Conservation (phyloP, 2,888 invertebrate species). For the Griposia aprilina region DNA sequence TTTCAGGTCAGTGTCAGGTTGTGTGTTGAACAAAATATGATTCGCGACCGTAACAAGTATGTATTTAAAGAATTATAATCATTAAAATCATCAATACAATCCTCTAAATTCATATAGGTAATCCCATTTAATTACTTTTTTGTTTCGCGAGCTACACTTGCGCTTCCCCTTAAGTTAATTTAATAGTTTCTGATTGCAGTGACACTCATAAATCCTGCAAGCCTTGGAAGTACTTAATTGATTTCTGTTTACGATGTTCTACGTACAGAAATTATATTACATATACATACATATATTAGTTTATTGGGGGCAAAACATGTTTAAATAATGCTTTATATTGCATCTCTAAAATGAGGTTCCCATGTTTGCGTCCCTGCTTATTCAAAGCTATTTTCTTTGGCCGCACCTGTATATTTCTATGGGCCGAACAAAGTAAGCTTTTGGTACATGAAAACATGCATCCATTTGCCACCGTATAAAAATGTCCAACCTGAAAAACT, state of each 20-base stretch:
- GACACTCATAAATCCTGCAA: neutral
- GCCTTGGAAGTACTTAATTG: too few relatives aligned
- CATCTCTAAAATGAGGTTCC: neutral
- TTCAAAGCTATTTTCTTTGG: neutral
- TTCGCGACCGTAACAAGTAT: too few relatives aligned
- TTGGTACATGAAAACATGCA: neutral
- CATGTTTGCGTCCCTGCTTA: neutral
- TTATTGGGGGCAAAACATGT: neutral
- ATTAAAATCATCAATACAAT: too few relatives aligned
- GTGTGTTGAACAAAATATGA: too few relatives aligned
- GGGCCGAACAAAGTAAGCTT: neutral
- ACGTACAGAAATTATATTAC: neutral
- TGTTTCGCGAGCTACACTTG: too few relatives aligned
- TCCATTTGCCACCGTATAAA: neutral
- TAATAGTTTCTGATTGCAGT: neutral
- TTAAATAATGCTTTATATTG: neutral
- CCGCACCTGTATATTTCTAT: too few relatives aligned
- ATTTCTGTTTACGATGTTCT: neutral
- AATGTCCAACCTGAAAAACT: neutral
- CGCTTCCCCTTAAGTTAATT: slow-evolving; percentile 1
- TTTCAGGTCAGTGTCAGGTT: too few relatives aligned
- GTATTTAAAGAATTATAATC: too few relatives aligned
- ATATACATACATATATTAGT: too few relatives aligned
- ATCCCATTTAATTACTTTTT: too few relatives aligned
- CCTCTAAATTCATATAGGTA: too few relatives aligned